phyloP scores from a whole-genome alignment of 2,797 vertebrate genomes.

The Pempheris klunzingeri region DNA sequence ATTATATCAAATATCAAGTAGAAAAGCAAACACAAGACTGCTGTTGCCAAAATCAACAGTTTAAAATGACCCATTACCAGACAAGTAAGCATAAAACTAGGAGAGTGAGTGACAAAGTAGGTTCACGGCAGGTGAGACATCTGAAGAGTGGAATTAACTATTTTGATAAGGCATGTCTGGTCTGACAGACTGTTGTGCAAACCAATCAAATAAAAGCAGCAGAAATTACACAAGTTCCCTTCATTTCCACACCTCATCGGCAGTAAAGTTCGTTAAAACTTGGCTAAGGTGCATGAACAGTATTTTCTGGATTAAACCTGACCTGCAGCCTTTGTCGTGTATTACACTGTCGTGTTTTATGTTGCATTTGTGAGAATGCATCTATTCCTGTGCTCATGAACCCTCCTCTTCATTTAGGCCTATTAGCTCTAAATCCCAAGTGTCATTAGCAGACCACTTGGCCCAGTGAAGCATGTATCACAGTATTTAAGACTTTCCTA shows the following conservation, averaged over 20 bases:
- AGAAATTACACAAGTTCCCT: background rate
- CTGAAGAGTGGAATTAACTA: background rate
- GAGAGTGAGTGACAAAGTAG: background rate
- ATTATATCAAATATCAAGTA: background rate
- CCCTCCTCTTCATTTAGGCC: constrained; percentile 1
- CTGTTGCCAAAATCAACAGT: background rate
- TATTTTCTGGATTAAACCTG: background rate
- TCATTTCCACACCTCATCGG: constrained; percentile 5
- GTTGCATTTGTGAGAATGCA: constrained; percentile 1
- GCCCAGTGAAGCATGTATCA: constrained; percentile 21
- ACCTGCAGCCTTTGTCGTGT: background rate
- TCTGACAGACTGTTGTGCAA: constrained; percentile 12
- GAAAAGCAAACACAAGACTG: background rate
- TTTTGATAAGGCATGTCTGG: background rate
- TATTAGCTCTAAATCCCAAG: constrained; percentile 11
- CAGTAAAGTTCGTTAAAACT: background rate
- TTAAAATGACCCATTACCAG: background rate
- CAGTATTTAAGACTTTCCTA: constrained; percentile 8
- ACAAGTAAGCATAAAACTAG: background rate
- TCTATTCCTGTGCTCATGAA: constrained; percentile 3
- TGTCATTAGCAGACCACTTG: constrained; percentile 22
- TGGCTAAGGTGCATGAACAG: background rate
- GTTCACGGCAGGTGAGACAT: constrained; percentile 2
- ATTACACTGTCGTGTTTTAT: background rate
- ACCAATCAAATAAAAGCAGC: background rate